These are phyloP conservation scores for Caenorhabditis inopinata DNA, from an alignment of 1,140 invertebrate genomes.

Conservation along the genomic window DNA sequence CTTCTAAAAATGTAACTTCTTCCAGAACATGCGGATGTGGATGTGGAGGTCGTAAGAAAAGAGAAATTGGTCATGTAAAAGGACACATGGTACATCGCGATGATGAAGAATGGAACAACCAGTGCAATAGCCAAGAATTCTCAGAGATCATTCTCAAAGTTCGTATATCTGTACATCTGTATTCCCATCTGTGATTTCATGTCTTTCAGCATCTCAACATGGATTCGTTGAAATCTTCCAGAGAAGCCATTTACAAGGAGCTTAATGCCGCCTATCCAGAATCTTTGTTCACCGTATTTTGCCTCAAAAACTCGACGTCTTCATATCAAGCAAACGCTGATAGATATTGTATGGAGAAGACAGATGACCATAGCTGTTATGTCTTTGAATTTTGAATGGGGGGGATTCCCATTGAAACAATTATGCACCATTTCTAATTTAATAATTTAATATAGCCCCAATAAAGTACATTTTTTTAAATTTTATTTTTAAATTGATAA, in stretches of 20 bases:
- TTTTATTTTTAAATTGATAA: too few relatives aligned
- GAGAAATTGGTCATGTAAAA: constrained; percentile 10
- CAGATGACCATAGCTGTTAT: neutral
- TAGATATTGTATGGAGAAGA: constrained; percentile 12
- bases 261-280: neutral
- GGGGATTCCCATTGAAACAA: too few relatives aligned
- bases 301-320: neutral
- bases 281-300: neutral
- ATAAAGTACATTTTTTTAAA: too few relatives aligned
- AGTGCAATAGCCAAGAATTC: constrained; percentile 15
- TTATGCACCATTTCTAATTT: too few relatives aligned
- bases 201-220: neutral
- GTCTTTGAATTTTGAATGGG: constrained; percentile 10
- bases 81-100: neutral
- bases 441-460: too few relatives aligned
- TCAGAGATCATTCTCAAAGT: neutral
- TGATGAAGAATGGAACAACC: constrained; percentile 3
- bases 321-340: neutral
- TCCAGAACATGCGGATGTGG: neutral
- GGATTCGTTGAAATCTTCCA: neutral
- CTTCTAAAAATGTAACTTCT: too few relatives aligned
- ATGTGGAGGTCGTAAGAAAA: constrained; percentile 5
- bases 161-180: neutral
- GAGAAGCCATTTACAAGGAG: neutral
- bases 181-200: neutral